Conservation (phyloP, 1,140 invertebrate genomes). For the Plectrocnemia conspersa region DNA sequence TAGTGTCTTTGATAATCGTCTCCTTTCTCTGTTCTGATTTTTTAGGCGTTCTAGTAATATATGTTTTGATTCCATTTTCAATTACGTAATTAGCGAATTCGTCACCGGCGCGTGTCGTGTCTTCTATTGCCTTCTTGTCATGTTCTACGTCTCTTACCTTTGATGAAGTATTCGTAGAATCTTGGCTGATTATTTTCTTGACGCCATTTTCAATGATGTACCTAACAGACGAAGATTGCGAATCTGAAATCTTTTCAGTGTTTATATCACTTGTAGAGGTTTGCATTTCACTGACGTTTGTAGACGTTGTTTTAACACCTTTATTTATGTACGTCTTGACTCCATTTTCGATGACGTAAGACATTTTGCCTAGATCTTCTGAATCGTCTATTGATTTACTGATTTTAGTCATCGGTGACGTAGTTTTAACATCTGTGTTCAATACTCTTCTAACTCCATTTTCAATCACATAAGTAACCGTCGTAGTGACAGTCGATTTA, state of each 20-base stretch:
- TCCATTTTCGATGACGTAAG: conserved; percentile 34
- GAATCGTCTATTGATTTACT: no score
- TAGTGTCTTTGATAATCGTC: no score
- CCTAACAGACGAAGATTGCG: conserved; percentile 8
- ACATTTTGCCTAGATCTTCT: no score
- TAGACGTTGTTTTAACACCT: conserved; percentile 14
- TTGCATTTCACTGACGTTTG: not conserved
- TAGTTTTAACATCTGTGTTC: no score
- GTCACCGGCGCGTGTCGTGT: not conserved
- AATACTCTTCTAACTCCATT: conserved; percentile 18
- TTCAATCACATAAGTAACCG: conserved; percentile 16
- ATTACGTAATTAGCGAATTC: conserved; percentile 14
- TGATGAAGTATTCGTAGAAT: not conserved
- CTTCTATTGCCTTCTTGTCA: conserved; percentile 6
- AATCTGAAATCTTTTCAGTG: conserved; percentile 8
- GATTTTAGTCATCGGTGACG: no score
- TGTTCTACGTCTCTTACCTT: not conserved
- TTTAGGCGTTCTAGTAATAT: conserved; percentile 1
- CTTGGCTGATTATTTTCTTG: conserved; percentile 20
- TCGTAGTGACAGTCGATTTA: not conserved
- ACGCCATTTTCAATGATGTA: conserved; percentile 26
- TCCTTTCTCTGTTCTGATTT: conserved; percentile 9
- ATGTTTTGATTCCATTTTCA: conserved; percentile 19
- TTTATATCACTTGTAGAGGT: not conserved
- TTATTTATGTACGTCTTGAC: conserved; percentile 24